Percentiles rank a stretch among this genome's conserved stretches.
phyloP scores from a whole-genome alignment of 2,113 vertebrate genomes.

The Hydrochoerus hydrochaeris region DNA sequence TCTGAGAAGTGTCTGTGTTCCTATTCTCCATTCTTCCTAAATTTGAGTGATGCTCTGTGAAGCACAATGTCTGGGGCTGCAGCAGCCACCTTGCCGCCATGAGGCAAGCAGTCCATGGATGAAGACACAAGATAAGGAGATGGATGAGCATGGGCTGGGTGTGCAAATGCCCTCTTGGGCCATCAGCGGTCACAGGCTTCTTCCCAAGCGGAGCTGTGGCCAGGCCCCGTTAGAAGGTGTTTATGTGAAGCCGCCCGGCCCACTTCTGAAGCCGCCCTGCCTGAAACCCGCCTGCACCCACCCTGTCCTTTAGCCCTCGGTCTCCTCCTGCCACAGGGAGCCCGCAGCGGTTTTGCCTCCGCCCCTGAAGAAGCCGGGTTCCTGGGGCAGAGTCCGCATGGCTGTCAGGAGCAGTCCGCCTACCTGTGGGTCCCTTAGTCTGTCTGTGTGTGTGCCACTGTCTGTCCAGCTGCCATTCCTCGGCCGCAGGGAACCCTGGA shows the following conservation, averaged over 20 bases:
- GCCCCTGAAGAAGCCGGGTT: no score
- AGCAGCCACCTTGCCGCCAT: background rate
- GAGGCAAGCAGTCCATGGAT: background rate
- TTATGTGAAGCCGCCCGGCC: background rate
- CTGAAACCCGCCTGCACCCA: background rate
- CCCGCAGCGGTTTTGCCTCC: fast-evolving
- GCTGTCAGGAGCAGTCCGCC: no score
- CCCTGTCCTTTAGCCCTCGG: background rate
- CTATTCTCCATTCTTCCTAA: no score
- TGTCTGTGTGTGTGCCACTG: background rate
- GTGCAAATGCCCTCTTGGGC: fast-evolving
- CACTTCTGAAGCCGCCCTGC: background rate
- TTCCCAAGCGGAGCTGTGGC: background rate
- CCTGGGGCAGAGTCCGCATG: no score
- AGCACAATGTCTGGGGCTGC: background rate
- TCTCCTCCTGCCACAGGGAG: background rate
- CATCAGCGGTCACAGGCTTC: background rate
- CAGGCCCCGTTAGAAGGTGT: no score
- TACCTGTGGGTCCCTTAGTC: no score
- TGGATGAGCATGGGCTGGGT: background rate
- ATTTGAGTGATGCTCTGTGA: background rate
- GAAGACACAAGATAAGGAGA: background rate
- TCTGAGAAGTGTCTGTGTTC: background rate
- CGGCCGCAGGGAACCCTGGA: no score
- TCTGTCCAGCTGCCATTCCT: background rate